These are phyloP conservation scores for Arbacia lixula DNA, from an alignment of 53 echinoderm and acorn worm species.

Conservation along the genomic window DNA sequence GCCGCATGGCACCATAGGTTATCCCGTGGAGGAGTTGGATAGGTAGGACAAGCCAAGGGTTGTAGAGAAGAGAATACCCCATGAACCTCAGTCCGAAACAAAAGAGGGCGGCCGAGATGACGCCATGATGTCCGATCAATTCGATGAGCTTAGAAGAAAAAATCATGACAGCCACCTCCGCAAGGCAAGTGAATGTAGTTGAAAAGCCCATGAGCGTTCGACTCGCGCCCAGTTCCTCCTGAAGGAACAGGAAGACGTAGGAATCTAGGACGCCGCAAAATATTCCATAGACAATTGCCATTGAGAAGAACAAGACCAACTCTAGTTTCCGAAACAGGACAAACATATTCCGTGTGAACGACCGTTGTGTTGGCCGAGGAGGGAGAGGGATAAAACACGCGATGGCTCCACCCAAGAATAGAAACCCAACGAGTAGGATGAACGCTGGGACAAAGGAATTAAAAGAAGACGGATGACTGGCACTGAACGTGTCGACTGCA, in stretches of 20 bases:
- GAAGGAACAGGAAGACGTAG: slow-evolving; percentile 81
- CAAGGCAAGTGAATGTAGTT: slow-evolving; percentile 72
- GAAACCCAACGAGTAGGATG: not conserved
- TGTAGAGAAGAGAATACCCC: slow-evolving; percentile 65
- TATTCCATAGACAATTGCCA: slow-evolving; percentile 47
- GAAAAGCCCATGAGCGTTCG: slow-evolving; percentile 89
- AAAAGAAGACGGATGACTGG: slow-evolving; percentile 7
- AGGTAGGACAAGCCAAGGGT: slow-evolving; percentile 76
- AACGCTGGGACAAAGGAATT: slow-evolving; percentile 36
- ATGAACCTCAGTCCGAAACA: slow-evolving; percentile 69
- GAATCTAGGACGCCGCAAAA: slow-evolving; percentile 79
- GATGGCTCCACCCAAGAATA: not conserved
- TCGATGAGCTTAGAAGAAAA: slow-evolving; percentile 74
- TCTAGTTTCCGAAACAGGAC: slow-evolving; percentile 53
- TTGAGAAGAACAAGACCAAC: slow-evolving; percentile 59
- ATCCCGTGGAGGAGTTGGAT: slow-evolving; percentile 80
- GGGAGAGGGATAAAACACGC: slow-evolving; percentile 13
- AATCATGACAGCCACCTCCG: slow-evolving; percentile 88
- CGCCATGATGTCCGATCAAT: slow-evolving; percentile 65
- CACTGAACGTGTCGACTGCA: slow-evolving; percentile 55
- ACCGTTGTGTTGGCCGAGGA: slow-evolving; percentile 36
- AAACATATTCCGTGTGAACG: slow-evolving; percentile 53
- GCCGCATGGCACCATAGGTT: slow-evolving; percentile 75
- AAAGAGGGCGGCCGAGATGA: slow-evolving; percentile 60
- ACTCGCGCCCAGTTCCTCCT: slow-evolving; percentile 67